phyloP scores from a whole-genome alignment of 2,797 vertebrate genomes.

The Sebastes itinus region DNA sequence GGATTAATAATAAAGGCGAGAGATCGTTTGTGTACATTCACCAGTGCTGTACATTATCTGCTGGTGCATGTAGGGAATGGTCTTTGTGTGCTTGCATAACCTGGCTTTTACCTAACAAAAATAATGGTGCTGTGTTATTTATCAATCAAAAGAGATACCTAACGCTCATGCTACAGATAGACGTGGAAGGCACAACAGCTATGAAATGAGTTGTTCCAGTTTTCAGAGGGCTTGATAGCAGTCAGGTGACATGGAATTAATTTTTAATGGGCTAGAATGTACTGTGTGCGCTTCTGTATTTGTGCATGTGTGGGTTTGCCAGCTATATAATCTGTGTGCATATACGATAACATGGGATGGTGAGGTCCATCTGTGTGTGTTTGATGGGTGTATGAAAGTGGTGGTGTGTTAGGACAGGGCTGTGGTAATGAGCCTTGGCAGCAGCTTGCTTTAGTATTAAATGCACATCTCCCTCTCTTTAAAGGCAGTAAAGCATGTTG shows the following conservation, averaged over 20 bases:
- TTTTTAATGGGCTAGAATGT: background rate
- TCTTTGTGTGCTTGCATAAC: background rate
- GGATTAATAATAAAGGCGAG: background rate
- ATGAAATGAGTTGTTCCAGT: background rate
- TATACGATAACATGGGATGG: background rate
- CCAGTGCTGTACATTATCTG: background rate
- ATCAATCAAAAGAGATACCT: background rate
- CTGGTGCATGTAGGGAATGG: background rate
- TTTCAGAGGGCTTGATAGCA: background rate
- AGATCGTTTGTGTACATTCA: background rate
- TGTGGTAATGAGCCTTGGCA: slow-evolving; percentile 68
- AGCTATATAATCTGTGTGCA: background rate
- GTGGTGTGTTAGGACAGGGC: slow-evolving; percentile 15
- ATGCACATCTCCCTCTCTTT: slow-evolving; percentile 59
- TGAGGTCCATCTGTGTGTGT: slow-evolving; percentile 21
- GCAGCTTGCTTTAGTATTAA: slow-evolving; percentile 69
- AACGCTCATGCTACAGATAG: background rate
- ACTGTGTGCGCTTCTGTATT: background rate
- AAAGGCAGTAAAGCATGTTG: slow-evolving; percentile 70
- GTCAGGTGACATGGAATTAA: background rate
- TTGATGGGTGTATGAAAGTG: slow-evolving; percentile 35
- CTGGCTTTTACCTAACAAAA: background rate
- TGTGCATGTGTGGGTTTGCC: background rate
- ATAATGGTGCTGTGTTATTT: background rate
- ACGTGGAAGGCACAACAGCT: background rate